Evolutionary conservation across 2,113 vertebrate species (phyloP).

Genomic region (Axis porcinus): DNA sequence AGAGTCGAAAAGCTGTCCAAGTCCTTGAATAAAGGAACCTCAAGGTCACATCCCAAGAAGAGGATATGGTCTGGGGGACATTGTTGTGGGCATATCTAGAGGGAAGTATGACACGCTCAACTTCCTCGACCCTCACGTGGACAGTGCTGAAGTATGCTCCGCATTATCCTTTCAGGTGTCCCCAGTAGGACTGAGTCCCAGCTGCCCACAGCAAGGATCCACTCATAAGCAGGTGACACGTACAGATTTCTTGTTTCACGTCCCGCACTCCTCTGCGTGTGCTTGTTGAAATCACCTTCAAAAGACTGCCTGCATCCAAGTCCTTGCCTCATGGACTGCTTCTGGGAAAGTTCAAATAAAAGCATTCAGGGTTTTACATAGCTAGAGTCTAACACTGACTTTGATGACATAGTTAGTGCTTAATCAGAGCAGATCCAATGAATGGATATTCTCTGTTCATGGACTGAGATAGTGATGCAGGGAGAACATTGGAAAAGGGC

Average conservation of each 20-base stretch:
- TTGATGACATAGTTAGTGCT: neutral
- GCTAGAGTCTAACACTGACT: neutral
- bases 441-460: neutral
- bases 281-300: neutral
- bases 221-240: neutral
- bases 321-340: neutral
- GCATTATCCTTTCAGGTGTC: neutral
- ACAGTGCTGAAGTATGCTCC: neutral
- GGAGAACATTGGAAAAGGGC: neutral
- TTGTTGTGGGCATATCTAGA: neutral
- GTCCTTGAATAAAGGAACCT: neutral
- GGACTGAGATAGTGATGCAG: neutral
- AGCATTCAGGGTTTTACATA: neutral
- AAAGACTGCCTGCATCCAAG: neutral
- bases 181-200: neutral
- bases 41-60: neutral
- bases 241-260: neutral
- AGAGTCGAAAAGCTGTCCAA: neutral
- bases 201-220: neutral
- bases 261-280: neutral
- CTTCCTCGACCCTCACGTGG: neutral
- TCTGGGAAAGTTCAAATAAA: neutral
- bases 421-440: neutral
- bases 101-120: neutral
- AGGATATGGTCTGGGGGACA: neutral